Conservation (phyloP, 1,140 invertebrate species). For the Planococcus citri region DNA sequence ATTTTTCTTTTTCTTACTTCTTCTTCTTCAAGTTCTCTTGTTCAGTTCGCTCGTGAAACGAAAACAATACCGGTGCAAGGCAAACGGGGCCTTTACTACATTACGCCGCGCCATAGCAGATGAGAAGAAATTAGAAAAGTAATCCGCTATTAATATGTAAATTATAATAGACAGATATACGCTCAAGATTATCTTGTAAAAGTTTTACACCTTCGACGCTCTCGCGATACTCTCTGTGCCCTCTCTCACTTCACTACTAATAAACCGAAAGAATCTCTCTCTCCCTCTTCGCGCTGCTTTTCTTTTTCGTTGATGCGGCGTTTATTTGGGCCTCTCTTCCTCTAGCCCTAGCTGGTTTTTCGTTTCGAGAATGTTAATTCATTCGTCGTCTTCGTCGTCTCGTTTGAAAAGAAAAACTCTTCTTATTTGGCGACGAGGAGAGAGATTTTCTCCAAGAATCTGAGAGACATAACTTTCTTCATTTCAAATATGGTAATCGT, state of each 20-base stretch:
- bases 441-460: background rate
- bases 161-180: slow-evolving; percentile 17
- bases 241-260: background rate
- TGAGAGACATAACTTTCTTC: slow-evolving; percentile 12
- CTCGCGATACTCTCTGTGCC: background rate
- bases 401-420: background rate
- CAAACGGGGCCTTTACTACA: background rate
- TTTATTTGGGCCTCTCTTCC: no score
- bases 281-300: background rate
- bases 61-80: background rate
- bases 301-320: background rate
- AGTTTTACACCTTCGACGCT: slow-evolving; percentile 7
- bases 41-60: background rate
- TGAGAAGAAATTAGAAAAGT: slow-evolving; percentile 18
- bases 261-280: slow-evolving; percentile 1
- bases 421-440: background rate
- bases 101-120: no score
- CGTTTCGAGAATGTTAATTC: background rate
- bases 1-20: slow-evolving; percentile 13
- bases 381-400: background rate
- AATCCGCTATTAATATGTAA: slow-evolving; percentile 20
- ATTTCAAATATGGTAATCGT: slow-evolving; percentile 17
- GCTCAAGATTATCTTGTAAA: slow-evolving; percentile 15
- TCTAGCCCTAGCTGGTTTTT: no score
- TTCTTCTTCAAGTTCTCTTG: no score